Percentiles rank a stretch among this genome's conserved stretches.
These are phyloP conservation scores for Atrichornis clamosus DNA, from an alignment of 2,113 vertebrate species.

Conservation along the genomic window DNA sequence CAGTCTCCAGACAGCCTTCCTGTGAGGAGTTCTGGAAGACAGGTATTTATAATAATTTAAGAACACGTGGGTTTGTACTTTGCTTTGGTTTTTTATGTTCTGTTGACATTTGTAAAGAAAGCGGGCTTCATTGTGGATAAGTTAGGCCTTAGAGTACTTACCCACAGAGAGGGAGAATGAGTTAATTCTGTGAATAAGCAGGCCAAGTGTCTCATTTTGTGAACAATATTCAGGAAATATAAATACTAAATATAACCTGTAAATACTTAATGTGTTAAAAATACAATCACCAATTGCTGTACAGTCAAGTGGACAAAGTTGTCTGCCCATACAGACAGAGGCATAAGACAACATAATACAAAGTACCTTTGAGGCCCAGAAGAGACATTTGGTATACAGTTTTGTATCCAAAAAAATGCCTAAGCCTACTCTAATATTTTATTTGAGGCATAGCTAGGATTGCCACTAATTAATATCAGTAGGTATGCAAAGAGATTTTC, in stretches of 20 bases:
- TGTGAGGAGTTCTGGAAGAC: constrained; percentile 88
- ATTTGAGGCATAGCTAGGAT: neutral
- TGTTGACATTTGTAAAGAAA: neutral
- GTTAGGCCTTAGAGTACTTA: neutral
- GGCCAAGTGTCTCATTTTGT: neutral
- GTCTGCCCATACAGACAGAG: neutral
- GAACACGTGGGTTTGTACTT: neutral
- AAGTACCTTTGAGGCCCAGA: neutral
- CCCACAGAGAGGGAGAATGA: neutral
- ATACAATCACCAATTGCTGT: neutral
- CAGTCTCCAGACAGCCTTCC: constrained; percentile 80
- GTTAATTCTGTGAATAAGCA: neutral
- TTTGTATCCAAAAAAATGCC: neutral
- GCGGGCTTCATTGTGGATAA: neutral
- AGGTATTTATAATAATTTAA: constrained; percentile 67
- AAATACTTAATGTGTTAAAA: neutral
- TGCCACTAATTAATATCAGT: neutral
- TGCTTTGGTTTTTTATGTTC: neutral
- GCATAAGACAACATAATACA: neutral
- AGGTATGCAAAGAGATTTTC: neutral
- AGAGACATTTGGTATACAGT: neutral
- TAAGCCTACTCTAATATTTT: neutral
- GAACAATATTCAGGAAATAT: neutral
- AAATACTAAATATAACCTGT: neutral
- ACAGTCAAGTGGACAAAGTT: neutral